Base-by-base conservation (phyloP, 23 tunicate genomes). In the Oikopleura dioica region DNA sequence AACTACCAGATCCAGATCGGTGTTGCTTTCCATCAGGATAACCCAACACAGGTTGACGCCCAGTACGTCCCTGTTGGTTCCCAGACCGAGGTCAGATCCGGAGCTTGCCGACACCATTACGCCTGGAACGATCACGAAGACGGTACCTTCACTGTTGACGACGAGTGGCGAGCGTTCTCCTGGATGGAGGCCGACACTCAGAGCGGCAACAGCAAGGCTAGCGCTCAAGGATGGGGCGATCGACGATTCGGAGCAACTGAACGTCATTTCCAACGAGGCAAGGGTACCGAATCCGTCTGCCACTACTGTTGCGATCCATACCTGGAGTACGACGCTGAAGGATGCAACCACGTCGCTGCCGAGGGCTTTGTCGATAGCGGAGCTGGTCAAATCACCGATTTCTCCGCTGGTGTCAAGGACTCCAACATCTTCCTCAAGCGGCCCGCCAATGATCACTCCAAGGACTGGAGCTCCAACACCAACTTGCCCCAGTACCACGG, bases 281-380 rank as follows among this genome's bases (percentile, higher is more conserved):
- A 63, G 26, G 72, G 72, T 12, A 63, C 72, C 33, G 72, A 63
- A 28, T 63, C 72, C 4, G 72, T 63, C 33, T 63, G 72, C 33
- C 72, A 63, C 33, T 63, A 63, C 26, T 63, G 72, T 31, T 63
- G 72, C 26, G 72, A 63, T 63, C 72, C 72, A 28, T 28, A 21
- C 33, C 72, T 63, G 29, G 72, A 63, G 26, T 28, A 2, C 2
- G 72, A 12, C 16, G 72, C 2, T 28, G 16, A 21, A 2, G 72
- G 72, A 63, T 63, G 72, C 33, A 63, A 63, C 33, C 26, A 63
- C 33, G 33, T 12, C 26, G 72, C 72, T 24, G 72, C 26, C 4
- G 55, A 9, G 55, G 9, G 16, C 21, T 21, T 9, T 44, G 55
- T 44, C 9, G 16, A 44, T 9, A 44, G 9, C 16, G 16, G 16